Evolutionary conservation across 2,888 invertebrate species (phyloP).

Genomic region (Aphidius colemani): DNA sequence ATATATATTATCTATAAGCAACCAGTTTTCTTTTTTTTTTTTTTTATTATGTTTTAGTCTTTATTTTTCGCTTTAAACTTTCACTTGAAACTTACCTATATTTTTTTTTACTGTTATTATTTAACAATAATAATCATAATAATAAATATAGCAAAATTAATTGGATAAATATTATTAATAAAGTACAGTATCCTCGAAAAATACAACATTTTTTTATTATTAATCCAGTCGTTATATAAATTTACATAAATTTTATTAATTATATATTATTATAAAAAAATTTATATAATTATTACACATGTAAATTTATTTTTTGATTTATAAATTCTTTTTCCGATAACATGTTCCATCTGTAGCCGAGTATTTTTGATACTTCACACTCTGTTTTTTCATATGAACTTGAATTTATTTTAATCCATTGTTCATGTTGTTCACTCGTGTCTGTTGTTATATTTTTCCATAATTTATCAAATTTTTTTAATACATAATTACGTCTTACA

Average conservation of each 20-base stretch:
- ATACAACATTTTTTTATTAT: too few relatives aligned
- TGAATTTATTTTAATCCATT: slow-evolving; percentile 69
- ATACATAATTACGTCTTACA: slow-evolving; percentile 74
- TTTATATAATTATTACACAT: slow-evolving; percentile 35
- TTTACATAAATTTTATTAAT: too few relatives aligned
- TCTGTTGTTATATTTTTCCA: slow-evolving; percentile 69
- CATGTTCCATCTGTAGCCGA: slow-evolving; percentile 73
- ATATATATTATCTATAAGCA: too few relatives aligned
- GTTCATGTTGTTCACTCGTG: slow-evolving; percentile 71
- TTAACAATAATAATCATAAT: too few relatives aligned
- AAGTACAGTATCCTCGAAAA: too few relatives aligned
- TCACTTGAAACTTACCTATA: background rate
- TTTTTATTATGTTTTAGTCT: background rate
- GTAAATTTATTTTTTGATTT: slow-evolving; percentile 58
- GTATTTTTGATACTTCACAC: slow-evolving; percentile 70
- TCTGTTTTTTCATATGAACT: slow-evolving; percentile 70
- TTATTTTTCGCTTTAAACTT: background rate
- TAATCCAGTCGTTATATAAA: too few relatives aligned
- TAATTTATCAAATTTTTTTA: slow-evolving; percentile 68
- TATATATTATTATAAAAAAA: too few relatives aligned
- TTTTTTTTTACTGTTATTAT: too few relatives aligned
- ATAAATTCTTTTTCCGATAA: slow-evolving; percentile 70
- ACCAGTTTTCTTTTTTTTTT: too few relatives aligned
- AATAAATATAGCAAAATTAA: too few relatives aligned
- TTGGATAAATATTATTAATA: too few relatives aligned